These are phyloP conservation scores for Embiotoca jacksoni DNA, from an alignment of 2,113 vertebrate genomes.

Conservation along the genomic window DNA sequence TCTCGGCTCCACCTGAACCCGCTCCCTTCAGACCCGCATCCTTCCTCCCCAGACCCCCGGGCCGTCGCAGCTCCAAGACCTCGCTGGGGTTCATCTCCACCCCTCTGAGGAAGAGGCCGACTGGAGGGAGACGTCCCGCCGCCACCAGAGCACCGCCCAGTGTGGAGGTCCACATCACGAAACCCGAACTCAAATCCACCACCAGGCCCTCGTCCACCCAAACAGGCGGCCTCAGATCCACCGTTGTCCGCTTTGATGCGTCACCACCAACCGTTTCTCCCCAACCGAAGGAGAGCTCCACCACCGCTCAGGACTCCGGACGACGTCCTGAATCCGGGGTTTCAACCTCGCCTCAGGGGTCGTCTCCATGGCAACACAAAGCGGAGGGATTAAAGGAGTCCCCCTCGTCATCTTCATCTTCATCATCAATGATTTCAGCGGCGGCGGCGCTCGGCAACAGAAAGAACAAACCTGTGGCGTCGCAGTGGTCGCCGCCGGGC, in stretches of 20 bases:
- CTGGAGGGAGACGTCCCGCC: conserved; percentile 29
- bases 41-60: conserved; percentile 4
- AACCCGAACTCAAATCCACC: conserved; percentile 55
- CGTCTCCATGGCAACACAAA: conserved; percentile 31
- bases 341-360: neutral
- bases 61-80: conserved; percentile 64
- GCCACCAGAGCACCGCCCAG: conserved; percentile 24
- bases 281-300: neutral
- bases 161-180: conserved; percentile 71
- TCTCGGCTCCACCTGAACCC: conserved; percentile 11
- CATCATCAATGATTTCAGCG: neutral
- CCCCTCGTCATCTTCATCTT: conserved; percentile 11
- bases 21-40: conserved; percentile 34
- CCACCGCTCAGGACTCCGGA: neutral
- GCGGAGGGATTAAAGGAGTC: conserved; percentile 22
- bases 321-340: neutral
- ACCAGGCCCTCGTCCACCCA: neutral
- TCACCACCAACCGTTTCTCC: neutral
- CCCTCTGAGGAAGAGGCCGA: conserved; percentile 85
- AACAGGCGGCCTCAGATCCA: neutral
- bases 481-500: conserved; percentile 43
- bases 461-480: conserved; percentile 75
- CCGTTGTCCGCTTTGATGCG: neutral
- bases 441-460: conserved; percentile 63
- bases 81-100: conserved; percentile 89